A percentile compares a stretch with the other conserved stretches of the same genome.
Conservation (phyloP, 1,140 invertebrate genomes). For the Patella vulgata region DNA sequence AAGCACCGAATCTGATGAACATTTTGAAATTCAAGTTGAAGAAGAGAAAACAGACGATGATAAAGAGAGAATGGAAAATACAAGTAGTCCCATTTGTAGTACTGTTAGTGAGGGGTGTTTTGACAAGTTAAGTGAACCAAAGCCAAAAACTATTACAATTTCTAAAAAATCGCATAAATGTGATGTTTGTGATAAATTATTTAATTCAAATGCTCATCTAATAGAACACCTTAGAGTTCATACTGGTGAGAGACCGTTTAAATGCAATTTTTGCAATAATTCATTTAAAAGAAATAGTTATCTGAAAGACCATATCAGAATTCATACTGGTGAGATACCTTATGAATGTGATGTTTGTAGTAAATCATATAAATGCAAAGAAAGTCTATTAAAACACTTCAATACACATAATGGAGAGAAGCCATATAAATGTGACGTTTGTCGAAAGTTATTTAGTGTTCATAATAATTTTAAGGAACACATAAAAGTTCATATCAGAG, state of each 20-base stretch:
- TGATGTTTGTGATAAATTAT: conserved; percentile 3
- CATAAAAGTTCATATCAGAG: conserved; percentile 75
- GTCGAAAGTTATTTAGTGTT: conserved; percentile 38
- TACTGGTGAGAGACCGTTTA: conserved; percentile 11
- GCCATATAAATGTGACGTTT: conserved; percentile 43
- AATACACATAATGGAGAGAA: conserved; percentile 90
- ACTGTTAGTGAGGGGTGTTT: too few species aligned
- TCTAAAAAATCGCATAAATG: conserved; percentile 9
- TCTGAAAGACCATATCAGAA: conserved; percentile 17
- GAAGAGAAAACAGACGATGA: too few species aligned
- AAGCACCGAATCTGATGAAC: too few species aligned
- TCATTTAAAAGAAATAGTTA: conserved; percentile 10
- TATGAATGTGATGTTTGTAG: conserved; percentile 43
- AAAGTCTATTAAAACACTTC: conserved; percentile 91
- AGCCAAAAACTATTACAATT: too few species aligned
- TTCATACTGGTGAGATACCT: conserved; percentile 24
- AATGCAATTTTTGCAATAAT: conserved; percentile 16
- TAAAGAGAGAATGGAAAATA: too few species aligned
- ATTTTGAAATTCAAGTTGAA: too few species aligned
- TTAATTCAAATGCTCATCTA: not conserved
- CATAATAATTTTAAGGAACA: conserved; percentile 32
- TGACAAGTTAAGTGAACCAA: too few species aligned
- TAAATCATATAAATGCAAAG: conserved; percentile 88
- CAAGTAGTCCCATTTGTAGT: too few species aligned
- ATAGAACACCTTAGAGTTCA: conserved; percentile 7